Conservation (phyloP, 2,797 vertebrate species). For the Menidia menidia region DNA sequence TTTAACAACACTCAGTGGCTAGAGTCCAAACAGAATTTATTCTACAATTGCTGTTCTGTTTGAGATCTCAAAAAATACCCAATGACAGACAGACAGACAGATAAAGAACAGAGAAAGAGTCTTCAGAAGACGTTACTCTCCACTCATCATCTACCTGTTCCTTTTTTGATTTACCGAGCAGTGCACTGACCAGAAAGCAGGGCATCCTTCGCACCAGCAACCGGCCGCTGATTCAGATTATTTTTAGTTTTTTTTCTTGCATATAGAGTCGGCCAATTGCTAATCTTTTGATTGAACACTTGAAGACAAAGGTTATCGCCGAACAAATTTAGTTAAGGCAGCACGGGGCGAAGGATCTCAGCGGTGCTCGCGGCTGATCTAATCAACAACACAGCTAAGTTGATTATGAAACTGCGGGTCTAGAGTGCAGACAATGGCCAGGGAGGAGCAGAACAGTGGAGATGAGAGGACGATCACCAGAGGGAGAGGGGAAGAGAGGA, state of each 20-base stretch:
- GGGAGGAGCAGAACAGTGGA: constrained; percentile 36
- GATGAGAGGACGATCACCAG: constrained; percentile 22
- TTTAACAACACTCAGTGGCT: too few species aligned
- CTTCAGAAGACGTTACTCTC: constrained; percentile 6
- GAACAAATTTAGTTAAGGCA: constrained; percentile 75
- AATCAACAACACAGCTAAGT: constrained; percentile 77
- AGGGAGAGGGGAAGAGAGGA: constrained; percentile 9
- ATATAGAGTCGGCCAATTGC: constrained; percentile 70
- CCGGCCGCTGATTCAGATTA: constrained; percentile 35
- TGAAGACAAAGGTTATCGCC: constrained; percentile 78
- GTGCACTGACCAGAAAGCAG: constrained; percentile 12
- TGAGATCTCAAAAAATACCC: background rate
- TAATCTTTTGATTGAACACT: constrained; percentile 76
- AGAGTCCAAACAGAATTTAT: background rate
- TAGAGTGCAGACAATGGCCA: constrained; percentile 41
- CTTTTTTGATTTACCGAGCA: constrained; percentile 19
- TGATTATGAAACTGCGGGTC: constrained; percentile 72
- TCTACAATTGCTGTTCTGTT: background rate
- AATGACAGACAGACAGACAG: too few species aligned
- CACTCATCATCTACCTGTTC: constrained; percentile 4
- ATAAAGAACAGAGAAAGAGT: background rate
- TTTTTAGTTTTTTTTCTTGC: constrained; percentile 6
- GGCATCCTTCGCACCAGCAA: constrained; percentile 8
- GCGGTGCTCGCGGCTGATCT: constrained; percentile 67
- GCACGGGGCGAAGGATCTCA: constrained; percentile 67